Percentiles rank a stretch among this genome's conserved stretches.
These are phyloP conservation scores for Colistium nudipinnis DNA, from an alignment of 2,113 vertebrate species.

Conservation along the genomic window DNA sequence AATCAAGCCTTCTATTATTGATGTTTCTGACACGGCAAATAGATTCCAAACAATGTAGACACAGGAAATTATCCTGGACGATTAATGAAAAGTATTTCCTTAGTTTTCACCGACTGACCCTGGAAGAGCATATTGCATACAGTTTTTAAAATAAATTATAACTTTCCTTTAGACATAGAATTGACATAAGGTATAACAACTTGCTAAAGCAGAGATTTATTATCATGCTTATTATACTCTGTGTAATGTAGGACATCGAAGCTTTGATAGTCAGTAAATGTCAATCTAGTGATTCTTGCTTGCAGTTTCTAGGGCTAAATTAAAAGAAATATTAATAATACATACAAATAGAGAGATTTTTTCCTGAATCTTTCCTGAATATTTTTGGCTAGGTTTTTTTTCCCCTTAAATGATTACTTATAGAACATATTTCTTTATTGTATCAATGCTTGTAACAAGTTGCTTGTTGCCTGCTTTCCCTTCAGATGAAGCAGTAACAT, in stretches of 20 bases:
- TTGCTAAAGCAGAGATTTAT: not conserved
- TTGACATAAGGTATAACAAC: not conserved
- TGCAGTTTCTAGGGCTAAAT: not conserved
- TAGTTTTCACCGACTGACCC: not conserved
- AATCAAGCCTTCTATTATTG: not conserved
- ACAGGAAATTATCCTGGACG: not conserved
- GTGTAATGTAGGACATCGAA: not conserved
- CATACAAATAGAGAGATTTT: too few relatives aligned
- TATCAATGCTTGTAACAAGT: not conserved
- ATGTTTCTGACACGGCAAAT: slow-evolving; percentile 1
- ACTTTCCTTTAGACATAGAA: not conserved
- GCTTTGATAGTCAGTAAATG: not conserved
- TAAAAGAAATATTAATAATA: too few relatives aligned
- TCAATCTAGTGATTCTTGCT: not conserved
- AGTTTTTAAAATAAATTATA: not conserved
- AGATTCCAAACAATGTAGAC: not conserved
- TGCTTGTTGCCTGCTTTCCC: slow-evolving; percentile 1
- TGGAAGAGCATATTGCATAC: not conserved
- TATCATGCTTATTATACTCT: not conserved
- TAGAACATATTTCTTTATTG: not conserved
- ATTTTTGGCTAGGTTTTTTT: not conserved
- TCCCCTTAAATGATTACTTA: not conserved
- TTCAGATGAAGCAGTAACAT: slow-evolving; percentile 29
- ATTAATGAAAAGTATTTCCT: not conserved
- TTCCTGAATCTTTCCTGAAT: not conserved